Base-by-base conservation (phyloP, 2,888 invertebrate species). In the Hedychridium roseum region DNA sequence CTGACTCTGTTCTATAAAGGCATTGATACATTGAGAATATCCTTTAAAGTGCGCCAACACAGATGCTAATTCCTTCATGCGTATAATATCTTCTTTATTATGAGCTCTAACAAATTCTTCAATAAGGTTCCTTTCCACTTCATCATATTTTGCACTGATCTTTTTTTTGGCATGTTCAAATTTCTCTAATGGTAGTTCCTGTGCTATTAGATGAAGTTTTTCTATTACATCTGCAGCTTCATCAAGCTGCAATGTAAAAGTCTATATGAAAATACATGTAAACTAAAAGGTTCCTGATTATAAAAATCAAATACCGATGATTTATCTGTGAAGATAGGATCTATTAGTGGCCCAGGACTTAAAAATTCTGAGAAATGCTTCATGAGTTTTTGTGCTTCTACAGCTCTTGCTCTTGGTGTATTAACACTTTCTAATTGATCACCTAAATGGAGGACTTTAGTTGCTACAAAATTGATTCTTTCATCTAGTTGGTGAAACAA, bases 221-320 rank as follows among this genome's bases (percentile, higher is more conserved):
- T 98, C 96, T 64, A 99, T 97, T 2, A 98, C 89, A 81, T 98
- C 97, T 6, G 98, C 98, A 14, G 97, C 95, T 81, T 97, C 93
- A 74, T 92, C 90, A 26, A 98, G 81, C 91, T 93, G 72, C 39
- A 47, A 27, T 5, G 30, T 27, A 47, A 36, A 14, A 18, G 26
- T 30, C 4, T n/a, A 26, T 6, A 11, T 36, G 32, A 41, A 35
- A 21, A 21, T 15, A 20, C 2, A 26, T 18, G 40, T 1, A 12
- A 5, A 38, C 27, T 36, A 34, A 52, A 42, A 18, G 18, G 18
- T 1, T 9, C 12, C n/a, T 5, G 9, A 2, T 40, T n/a, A n/a
- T 15, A 28, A 18, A 11, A 35, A 11, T 17, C 2, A 14, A n/a
- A 28, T 76, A 91, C 91, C 82, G 87, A 87, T 66, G 85, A 84